Evolutionary conservation across 2,888 invertebrate genomes (phyloP).

Genomic region (Apamea monoglypha): DNA sequence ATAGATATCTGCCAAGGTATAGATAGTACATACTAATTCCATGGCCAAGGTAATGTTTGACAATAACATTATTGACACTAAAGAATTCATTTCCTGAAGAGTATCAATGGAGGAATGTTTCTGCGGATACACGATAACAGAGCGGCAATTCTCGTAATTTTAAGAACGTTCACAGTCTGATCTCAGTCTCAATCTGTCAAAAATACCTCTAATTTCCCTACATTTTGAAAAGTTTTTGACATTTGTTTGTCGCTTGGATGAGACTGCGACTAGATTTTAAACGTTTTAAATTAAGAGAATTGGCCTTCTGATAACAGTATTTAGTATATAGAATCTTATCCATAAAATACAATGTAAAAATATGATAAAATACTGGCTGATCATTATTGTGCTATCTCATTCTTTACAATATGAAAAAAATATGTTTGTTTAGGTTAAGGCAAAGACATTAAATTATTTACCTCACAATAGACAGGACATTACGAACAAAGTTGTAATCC

Average conservation of each 20-base stretch:
- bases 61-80: conserved; percentile 24
- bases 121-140: neutral
- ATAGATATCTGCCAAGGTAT: conserved; percentile 6
- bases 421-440: too few relatives aligned
- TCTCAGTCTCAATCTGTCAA: too few relatives aligned
- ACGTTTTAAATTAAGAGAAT: too few relatives aligned
- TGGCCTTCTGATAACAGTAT: neutral
- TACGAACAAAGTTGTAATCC: too few relatives aligned
- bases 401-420: conserved; percentile 87
- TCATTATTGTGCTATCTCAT: conserved; percentile 94
- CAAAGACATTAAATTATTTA: too few relatives aligned
- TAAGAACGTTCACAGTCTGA: too few relatives aligned
- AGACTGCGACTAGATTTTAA: too few relatives aligned
- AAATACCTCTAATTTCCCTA: too few relatives aligned
- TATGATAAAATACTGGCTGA: conserved; percentile 93
- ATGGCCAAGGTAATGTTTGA: neutral
- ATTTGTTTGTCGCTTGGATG: too few relatives aligned
- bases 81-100: conserved; percentile 17
- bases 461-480: too few relatives aligned
- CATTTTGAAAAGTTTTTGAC: too few relatives aligned
- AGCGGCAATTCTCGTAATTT: too few relatives aligned
- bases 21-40: neutral
- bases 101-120: neutral
- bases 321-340: neutral
- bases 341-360: neutral